These are phyloP conservation scores for Caenorhabditis sinica DNA, from an alignment of 2,888 invertebrate genomes.

Conservation along the genomic window DNA sequence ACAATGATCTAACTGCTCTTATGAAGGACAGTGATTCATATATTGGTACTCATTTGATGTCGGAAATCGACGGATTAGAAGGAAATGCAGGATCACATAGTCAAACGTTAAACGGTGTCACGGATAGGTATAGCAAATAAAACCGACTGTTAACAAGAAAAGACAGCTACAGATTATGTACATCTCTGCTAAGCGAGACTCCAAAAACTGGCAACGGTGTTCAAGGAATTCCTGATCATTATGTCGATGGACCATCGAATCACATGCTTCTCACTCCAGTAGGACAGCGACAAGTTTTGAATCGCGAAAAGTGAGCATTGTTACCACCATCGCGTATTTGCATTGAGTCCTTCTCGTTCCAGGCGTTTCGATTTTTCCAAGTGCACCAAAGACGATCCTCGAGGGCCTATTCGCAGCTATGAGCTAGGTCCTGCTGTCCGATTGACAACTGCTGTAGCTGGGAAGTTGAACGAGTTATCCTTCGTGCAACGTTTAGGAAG, in stretches of 20 bases:
- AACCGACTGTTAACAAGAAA: not conserved
- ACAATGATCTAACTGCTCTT: conserved; percentile 51
- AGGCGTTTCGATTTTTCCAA: conserved; percentile 61
- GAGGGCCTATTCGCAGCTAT: conserved; percentile 22
- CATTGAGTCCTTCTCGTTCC: not conserved
- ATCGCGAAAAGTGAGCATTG: conserved; percentile 48
- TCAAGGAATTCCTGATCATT: conserved; percentile 67
- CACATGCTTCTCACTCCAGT: conserved; percentile 66
- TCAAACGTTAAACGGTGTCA: not conserved
- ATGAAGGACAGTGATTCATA: conserved; percentile 63
- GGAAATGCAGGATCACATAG: not conserved
- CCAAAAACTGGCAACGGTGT: conserved; percentile 69
- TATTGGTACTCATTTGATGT: conserved; percentile 61
- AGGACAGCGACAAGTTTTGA: conserved; percentile 69
- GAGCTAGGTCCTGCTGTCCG: conserved; percentile 42
- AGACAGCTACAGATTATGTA: not conserved
- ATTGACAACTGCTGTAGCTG: conserved; percentile 25
- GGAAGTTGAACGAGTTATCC: conserved; percentile 41
- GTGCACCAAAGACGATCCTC: conserved; percentile 42
- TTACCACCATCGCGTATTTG: not conserved
- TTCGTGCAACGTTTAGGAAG: conserved; percentile 18
- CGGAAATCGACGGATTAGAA: too few relatives aligned
- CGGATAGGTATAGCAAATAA: conserved; percentile 8
- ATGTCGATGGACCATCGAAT: conserved; percentile 63
- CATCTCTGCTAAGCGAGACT: conserved; percentile 60